These are phyloP conservation scores for Stegophylla sp. DNA, from an alignment of 2,888 invertebrate species.

Conservation along the genomic window DNA sequence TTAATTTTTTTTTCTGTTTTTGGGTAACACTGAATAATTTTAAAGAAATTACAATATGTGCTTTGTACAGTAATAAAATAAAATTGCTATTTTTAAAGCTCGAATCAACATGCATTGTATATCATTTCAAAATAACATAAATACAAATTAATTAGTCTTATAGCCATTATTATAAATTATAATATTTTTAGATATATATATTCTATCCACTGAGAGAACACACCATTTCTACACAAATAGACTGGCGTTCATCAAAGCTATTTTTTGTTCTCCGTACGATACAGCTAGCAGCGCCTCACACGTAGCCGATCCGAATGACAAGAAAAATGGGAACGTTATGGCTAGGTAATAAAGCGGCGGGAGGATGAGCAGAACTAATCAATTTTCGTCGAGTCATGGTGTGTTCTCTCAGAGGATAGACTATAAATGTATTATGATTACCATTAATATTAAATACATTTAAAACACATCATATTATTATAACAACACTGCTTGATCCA, in stretches of 20 bases:
- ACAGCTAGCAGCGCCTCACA: no score
- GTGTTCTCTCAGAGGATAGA: no score
- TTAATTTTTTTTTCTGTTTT: conserved; percentile 8
- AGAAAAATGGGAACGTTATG: no score
- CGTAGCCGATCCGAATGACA: no score
- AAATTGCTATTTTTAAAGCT: not conserved
- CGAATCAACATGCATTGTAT: conserved; percentile 26
- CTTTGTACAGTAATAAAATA: conserved; percentile 5
- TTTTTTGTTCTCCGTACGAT: no score
- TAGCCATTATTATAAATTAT: conserved; percentile 11
- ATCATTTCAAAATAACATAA: conserved; percentile 19
- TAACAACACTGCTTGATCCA: conserved; percentile 13
- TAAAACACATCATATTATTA: not conserved
- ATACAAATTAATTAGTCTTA: not conserved
- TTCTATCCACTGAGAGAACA: no score
- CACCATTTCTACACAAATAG: no score
- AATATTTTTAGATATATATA: not conserved
- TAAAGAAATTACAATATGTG: not conserved
- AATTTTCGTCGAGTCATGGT: no score
- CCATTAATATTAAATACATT: not conserved
- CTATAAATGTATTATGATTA: conserved; percentile 5
- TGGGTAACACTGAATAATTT: not conserved
- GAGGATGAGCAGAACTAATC: no score
- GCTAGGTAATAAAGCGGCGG: no score
- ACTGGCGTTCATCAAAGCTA: no score